A percentile compares a stretch with the other conserved stretches of the same genome.
Evolutionary conservation across 2,113 vertebrate species (phyloP).

Genomic region (Motacilla tschutschensis): DNA sequence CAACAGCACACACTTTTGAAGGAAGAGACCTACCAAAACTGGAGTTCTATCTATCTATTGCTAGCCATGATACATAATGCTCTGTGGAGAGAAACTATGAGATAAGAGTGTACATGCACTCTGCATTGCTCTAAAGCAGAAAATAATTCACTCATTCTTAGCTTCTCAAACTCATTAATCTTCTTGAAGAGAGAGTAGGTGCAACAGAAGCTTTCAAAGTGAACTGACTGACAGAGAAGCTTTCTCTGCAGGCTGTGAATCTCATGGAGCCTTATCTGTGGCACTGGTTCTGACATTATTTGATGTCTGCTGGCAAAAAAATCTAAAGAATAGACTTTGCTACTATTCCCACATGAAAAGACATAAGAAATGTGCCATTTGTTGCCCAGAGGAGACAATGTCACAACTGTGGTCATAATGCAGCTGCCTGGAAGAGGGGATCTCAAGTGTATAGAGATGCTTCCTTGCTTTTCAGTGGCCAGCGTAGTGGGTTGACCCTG

Average conservation of each 20-base stretch:
- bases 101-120: neutral
- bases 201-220: neutral
- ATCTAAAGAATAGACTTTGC: neutral
- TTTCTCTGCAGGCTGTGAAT: neutral
- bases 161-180: neutral
- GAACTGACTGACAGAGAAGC: neutral
- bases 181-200: neutral
- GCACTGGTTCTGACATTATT: neutral
- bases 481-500: neutral
- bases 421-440: neutral
- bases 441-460: too few relatives aligned
- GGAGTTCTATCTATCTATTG: neutral
- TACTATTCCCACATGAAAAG: neutral
- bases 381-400: neutral
- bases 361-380: neutral
- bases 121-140: neutral
- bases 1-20: neutral
- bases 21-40: neutral
- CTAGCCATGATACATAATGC: neutral
- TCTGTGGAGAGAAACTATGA: neutral
- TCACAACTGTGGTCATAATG: neutral
- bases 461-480: neutral
- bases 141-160: neutral
- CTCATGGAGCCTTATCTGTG: neutral
- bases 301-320: neutral